phyloP scores from a whole-genome alignment of 2,888 invertebrate species.

The Coelogynopora nodosa region DNA sequence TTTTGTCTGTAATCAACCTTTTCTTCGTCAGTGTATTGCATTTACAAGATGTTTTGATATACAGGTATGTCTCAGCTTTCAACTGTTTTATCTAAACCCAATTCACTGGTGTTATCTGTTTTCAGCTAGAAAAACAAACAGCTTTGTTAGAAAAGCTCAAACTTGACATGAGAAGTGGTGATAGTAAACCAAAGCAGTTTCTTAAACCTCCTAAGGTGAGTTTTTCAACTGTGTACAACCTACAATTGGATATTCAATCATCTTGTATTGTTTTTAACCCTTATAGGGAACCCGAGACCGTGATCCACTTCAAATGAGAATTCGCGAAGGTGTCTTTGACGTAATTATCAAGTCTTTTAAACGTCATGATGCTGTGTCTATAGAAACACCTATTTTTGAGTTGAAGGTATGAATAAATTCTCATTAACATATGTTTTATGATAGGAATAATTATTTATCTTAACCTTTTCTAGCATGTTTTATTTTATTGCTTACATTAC shows the following conservation, averaged over 20 bases:
- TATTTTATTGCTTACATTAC: too few relatives aligned
- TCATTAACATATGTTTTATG: too few relatives aligned
- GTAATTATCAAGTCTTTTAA: constrained; percentile 85
- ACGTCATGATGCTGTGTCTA: constrained; percentile 91
- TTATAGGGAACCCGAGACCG: constrained; percentile 80
- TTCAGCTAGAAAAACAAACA: background rate
- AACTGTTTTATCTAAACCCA: background rate
- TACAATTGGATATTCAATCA: too few relatives aligned
- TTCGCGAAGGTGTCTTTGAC: constrained; percentile 75
- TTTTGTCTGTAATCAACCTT: background rate
- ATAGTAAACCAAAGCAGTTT: constrained; percentile 68
- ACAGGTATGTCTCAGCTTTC: background rate
- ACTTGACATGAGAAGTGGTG: background rate
- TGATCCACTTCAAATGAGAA: constrained; percentile 86
- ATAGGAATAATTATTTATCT: too few relatives aligned
- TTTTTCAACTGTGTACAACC: constrained; percentile 21
- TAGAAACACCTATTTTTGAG: constrained; percentile 97
- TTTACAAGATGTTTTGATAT: background rate
- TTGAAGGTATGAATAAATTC: constrained; percentile 81
- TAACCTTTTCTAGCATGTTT: too few relatives aligned
- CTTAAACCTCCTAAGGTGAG: constrained; percentile 78
- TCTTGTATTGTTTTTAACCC: too few relatives aligned
- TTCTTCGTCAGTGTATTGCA: background rate
- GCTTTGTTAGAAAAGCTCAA: background rate
- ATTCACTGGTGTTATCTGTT: background rate